Evolutionary conservation across 2,797 vertebrate species (phyloP), one percentile per base, ranked within the genome.

Genomic region (Alauda arvensis): DNA sequence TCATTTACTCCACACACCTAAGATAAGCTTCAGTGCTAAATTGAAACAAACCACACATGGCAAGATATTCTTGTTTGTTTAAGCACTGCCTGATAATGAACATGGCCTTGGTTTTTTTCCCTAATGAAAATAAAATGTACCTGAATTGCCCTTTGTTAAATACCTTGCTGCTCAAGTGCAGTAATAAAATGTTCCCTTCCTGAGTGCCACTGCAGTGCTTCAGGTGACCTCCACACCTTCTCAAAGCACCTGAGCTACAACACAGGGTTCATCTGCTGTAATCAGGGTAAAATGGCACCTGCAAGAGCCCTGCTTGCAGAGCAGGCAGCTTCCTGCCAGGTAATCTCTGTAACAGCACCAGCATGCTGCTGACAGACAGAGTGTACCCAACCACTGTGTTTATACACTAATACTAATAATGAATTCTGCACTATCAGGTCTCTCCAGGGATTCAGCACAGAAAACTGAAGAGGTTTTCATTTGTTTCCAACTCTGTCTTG

Each of bases 1-100:
- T 89, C 77, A 91, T 91, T 95, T 79, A 83, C 59, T 68, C 75
- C 69, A 88, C 83, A 66, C 60, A 92, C 43, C 61, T 65, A 68
- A 82, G 85, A 95, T 93, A 93, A 91, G 59, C 78, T 86, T 79
- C 83, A 66, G 43, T 19, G 28, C 57, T 83, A 81, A 74, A 89
- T 21, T 89, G 63, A 87, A 93, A 90, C 59, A 92, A 95, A 63
- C 61, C 85, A 85, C 89, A 85, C n/a, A 90, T 4, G 20, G 68
- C 51, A 84, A 91, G 83, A 85, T 89, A 81, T 66, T 71, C 26
- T 49, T 72, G 72, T 87, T 87, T 94, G 79, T 66, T 85, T 77
- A 93, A 93, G 65, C 67, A 68, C 14, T 59, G 51, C 65, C 61
- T 68, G 85, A 88, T 78, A 90, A 76, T 39, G 68, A 93, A 81